A percentile compares a stretch with the other conserved stretches of the same genome.
phyloP scores from a whole-genome alignment of 1,140 invertebrate genomes.

The Ceratosolen solmsi region DNA sequence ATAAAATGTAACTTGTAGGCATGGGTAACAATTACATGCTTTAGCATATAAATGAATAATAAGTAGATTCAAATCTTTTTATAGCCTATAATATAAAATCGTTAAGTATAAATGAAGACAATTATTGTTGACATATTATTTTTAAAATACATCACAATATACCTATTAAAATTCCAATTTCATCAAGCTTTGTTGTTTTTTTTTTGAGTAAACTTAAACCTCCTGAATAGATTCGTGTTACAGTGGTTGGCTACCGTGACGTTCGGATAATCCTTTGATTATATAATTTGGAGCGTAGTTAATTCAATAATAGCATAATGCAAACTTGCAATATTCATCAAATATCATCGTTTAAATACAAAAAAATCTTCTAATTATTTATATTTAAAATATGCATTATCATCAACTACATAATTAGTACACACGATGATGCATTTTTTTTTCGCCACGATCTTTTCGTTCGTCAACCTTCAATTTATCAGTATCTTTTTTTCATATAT shows the following conservation, averaged over 20 bases:
- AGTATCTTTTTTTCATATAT: not conserved
- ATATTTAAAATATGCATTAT: not conserved
- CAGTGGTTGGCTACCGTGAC: constrained; percentile 12
- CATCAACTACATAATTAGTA: not conserved
- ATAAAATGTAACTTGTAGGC: too few species aligned
- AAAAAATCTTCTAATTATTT: not conserved
- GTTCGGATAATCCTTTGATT: constrained; percentile 13
- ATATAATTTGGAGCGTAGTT: constrained; percentile 21
- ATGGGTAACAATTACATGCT: too few species aligned
- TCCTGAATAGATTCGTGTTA: not conserved
- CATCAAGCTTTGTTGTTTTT: not conserved
- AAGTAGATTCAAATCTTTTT: too few species aligned
- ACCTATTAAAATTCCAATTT: not conserved
- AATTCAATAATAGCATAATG: constrained; percentile 9
- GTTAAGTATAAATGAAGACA: not conserved
- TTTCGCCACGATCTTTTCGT: not conserved
- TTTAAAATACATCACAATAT: not conserved
- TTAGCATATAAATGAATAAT: too few species aligned
- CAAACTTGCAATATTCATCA: not conserved
- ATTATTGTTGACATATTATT: not conserved
- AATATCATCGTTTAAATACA: not conserved
- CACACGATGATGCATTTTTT: not conserved
- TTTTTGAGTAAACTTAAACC: not conserved
- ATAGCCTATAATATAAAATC: too few species aligned
- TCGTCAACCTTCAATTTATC: not conserved